Conservation (phyloP, 2,797 vertebrate genomes). For the Sphenodon punctatus region DNA sequence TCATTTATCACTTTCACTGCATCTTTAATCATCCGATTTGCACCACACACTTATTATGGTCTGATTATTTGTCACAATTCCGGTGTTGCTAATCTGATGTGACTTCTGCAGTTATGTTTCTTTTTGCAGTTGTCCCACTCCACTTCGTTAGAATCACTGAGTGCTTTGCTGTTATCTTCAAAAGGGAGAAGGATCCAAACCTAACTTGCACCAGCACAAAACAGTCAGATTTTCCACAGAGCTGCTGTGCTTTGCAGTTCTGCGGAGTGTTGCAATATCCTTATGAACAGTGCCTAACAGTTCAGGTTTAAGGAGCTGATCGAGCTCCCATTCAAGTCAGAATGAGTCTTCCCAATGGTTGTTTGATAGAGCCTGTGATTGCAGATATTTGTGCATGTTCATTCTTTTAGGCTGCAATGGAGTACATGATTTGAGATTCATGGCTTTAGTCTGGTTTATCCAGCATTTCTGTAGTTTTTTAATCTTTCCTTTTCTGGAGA, state of each 20-base stretch:
- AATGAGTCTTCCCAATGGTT: neutral
- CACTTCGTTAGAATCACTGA: neutral
- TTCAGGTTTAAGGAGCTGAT: neutral
- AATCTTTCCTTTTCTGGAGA: neutral
- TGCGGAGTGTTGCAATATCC: neutral
- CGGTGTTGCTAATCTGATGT: accelerated
- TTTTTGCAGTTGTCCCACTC: accelerated
- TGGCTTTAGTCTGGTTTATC: neutral
- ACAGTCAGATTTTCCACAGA: neutral
- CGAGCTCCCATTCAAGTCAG: neutral
- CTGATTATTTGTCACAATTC: accelerated
- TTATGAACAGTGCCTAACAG: accelerated
- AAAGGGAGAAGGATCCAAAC: neutral
- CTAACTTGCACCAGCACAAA: accelerated
- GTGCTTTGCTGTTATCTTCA: neutral
- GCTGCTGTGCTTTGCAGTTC: accelerated
- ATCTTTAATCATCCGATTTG: neutral
- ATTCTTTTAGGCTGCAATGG: too few relatives aligned
- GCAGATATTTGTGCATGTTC: neutral
- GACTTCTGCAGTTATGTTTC: too few relatives aligned
- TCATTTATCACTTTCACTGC: neutral
- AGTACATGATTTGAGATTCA: too few relatives aligned
- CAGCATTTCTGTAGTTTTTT: neutral
- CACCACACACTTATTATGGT: neutral
- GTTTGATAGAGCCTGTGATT: neutral